Evolutionary conservation across 1,140 invertebrate genomes (phyloP), one percentile per base, ranked within the genome.

Genomic region (Subanguina moxae): DNA sequence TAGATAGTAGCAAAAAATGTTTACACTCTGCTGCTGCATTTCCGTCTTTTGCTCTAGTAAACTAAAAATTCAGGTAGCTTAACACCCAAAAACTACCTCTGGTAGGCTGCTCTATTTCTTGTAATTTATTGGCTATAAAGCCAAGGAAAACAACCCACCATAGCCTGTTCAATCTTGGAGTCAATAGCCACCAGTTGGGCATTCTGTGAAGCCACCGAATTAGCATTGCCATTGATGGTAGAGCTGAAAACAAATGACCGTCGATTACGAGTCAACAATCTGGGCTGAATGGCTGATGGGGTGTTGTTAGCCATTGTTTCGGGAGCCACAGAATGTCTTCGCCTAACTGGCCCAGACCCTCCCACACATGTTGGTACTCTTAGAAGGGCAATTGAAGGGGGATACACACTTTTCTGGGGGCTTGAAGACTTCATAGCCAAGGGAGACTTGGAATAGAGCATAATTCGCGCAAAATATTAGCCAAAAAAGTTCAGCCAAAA

Each of bases 131-230:
- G n/a, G n/a, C n/a, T n/a, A n/a, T n/a, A n/a, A n/a, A n/a, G n/a
- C n/a, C n/a, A n/a, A 25, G 1, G 17, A 52, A 19, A 52, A 7
- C 3, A 25, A 52, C 48, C 48, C 48, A 82, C 78, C 80, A 82
- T 82, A 8, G 80, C 80, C 46, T 82, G 80, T 56, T 82, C 80
- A 57, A 82, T 82, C 62, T 82, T 82, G 9, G 75, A 73, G 57
- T 74, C 74, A 27, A 76, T 76, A 9, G 76, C 77, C 23, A 76
- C 74, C 45, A 67, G 64, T 17, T 52, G 48, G 8, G 48, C 48
- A 52, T 52, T 52, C 15, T 52, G 48, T 3, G 48, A 52, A 52
- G 48, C 3, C n/a, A 19, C 48, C 3, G 48, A 3, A 25, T 25
- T 25, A 45, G 11, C 43, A 15, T 19, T 25, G n/a, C 48, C 48